Conservation (phyloP, 2,888 invertebrate species). For the Agrochola lota region DNA sequence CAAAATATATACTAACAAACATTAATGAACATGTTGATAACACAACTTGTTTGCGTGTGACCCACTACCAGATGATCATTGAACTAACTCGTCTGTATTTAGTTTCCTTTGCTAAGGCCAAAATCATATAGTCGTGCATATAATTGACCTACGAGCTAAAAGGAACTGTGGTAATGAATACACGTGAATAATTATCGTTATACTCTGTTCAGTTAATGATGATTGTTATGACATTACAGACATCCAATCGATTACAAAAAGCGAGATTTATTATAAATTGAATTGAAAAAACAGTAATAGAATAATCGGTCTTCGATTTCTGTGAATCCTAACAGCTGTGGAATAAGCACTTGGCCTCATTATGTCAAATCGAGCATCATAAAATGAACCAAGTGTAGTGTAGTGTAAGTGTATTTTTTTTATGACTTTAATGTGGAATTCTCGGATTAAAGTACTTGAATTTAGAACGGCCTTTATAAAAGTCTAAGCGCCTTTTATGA, state of each 20-base stretch:
- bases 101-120: conserved; percentile 76
- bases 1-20: conserved; percentile 25
- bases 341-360: neutral
- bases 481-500: neutral
- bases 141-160: conserved; percentile 56
- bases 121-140: conserved; percentile 54
- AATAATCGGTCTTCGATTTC: neutral
- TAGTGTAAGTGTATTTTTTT: too few relatives aligned
- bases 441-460: conserved; percentile 11
- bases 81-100: conserved; percentile 70
- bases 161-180: conserved; percentile 37
- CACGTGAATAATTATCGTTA: conserved; percentile 20
- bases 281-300: neutral
- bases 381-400: conserved; percentile 17
- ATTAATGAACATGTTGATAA: conserved; percentile 30
- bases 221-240: conserved; percentile 13
- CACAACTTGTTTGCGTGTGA: conserved; percentile 64
- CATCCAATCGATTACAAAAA: neutral
- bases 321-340: neutral
- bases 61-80: conserved; percentile 68
- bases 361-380: neutral
- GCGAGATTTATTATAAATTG: neutral
- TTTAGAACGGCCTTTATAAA: conserved; percentile 4
- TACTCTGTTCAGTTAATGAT: neutral
- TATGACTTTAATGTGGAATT: neutral